These are phyloP conservation scores for Penelope pileata DNA, from an alignment of 2,113 vertebrate species.

Conservation along the genomic window DNA sequence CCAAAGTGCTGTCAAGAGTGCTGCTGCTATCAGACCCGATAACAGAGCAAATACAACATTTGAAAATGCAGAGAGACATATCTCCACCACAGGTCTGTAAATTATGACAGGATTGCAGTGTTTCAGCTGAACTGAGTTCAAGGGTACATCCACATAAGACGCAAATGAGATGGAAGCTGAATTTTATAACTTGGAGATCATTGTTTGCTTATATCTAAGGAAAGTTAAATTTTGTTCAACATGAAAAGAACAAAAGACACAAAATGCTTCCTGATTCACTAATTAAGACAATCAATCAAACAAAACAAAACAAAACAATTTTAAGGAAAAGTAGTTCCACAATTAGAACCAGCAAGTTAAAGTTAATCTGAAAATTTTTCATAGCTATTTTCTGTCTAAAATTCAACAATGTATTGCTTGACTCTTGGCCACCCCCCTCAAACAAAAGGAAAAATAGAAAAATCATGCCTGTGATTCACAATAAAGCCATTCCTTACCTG, in stretches of 20 bases:
- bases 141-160: not conserved
- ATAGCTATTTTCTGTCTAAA: not conserved
- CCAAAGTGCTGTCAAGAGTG: not conserved
- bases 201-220: not conserved
- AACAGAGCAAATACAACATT: fast-evolving
- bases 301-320: not conserved
- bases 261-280: not conserved
- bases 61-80: not conserved
- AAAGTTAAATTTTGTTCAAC: not conserved
- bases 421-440: not conserved
- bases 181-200: not conserved
- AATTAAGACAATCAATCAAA: not conserved
- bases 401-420: not conserved
- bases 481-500: not conserved
- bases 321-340: not conserved
- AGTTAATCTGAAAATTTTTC: not conserved
- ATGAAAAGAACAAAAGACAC: not conserved
- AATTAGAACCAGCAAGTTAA: not conserved
- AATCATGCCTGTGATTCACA: not conserved
- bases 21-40: not conserved
- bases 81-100: not conserved
- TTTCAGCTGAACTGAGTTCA: not conserved
- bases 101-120: not conserved
- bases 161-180: not conserved
- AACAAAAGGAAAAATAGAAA: not conserved